phyloP scores from a whole-genome alignment of 2,113 vertebrate genomes.

The Furnarius figulus region DNA sequence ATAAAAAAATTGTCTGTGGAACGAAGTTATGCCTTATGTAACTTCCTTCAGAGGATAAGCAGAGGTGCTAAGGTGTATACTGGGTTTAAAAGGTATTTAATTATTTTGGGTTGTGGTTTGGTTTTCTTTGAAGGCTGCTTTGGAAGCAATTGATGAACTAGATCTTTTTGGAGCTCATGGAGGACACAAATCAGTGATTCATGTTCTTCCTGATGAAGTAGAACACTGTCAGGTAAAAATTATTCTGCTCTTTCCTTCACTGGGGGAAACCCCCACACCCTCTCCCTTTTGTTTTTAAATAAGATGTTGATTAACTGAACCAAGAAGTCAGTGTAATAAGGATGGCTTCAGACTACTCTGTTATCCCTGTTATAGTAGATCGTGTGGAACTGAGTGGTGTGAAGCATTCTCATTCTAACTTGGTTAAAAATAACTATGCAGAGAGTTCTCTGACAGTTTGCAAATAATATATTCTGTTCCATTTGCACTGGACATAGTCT shows the following conservation, averaged over 20 bases:
- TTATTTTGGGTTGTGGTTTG: neutral
- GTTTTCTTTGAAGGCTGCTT: conserved; percentile 83
- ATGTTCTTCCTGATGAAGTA: conserved; percentile 95
- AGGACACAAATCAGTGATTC: conserved; percentile 94
- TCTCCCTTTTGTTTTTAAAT: neutral
- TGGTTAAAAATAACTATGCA: neutral
- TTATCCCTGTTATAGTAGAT: neutral
- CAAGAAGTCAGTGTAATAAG: accelerated
- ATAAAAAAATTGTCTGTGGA: neutral
- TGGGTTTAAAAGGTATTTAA: neutral
- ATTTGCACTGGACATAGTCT: neutral
- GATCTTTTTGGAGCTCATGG: conserved; percentile 96
- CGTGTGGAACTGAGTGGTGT: neutral
- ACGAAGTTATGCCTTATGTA: neutral
- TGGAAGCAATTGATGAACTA: conserved; percentile 97
- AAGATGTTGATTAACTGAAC: neutral
- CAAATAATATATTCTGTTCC: neutral
- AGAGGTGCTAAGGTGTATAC: neutral
- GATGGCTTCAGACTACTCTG: neutral
- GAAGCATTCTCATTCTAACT: neutral
- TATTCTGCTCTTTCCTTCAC: neutral
- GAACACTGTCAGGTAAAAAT: conserved; percentile 94
- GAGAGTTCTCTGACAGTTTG: neutral
- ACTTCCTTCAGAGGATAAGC: neutral
- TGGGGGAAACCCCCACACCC: neutral